A percentile compares a stretch with the other conserved stretches of the same genome.
Evolutionary conservation across 2,797 vertebrate genomes (phyloP).

Genomic region (Adrianichthys oophorus): DNA sequence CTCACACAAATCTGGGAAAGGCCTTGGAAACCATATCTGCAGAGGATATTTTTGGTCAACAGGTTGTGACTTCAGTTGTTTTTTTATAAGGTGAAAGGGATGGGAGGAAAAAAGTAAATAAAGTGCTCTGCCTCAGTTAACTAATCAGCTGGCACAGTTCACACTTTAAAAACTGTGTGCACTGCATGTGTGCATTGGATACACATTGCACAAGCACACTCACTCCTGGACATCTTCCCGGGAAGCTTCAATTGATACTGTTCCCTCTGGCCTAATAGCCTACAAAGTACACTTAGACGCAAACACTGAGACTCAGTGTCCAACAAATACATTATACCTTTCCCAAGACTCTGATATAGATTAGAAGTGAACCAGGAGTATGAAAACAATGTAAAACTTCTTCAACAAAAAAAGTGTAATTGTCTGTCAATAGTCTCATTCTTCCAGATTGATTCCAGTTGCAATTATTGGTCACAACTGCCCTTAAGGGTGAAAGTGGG

Average conservation of each 20-base stretch:
- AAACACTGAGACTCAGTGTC: conserved; percentile 30
- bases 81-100: conserved; percentile 27
- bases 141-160: conserved; percentile 10
- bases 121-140: conserved; percentile 37
- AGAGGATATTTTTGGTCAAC: conserved; percentile 38
- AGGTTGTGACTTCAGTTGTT: conserved; percentile 5
- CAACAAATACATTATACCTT: conserved; percentile 37
- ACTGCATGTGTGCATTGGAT: not conserved
- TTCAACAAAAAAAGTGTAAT: too few relatives aligned
- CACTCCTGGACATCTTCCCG: conserved; percentile 49
- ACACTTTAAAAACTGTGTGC: conserved; percentile 10
- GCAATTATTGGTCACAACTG: too few relatives aligned
- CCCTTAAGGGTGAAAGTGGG: too few relatives aligned
- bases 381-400: too few relatives aligned
- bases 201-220: conserved; percentile 16
- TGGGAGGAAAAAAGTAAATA: conserved; percentile 12
- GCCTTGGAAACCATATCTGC: conserved; percentile 21
- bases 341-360: conserved; percentile 4
- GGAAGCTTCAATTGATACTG: conserved; percentile 47
- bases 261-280: conserved; percentile 46
- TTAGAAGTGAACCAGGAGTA: too few relatives aligned
- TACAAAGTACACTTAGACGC: conserved; percentile 28
- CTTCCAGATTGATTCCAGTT: too few relatives aligned
- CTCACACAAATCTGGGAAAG: conserved; percentile 11
- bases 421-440: too few relatives aligned